Percentiles rank a stretch among this genome's conserved stretches.
Evolutionary conservation across 2,797 vertebrate genomes (phyloP).

Genomic region (Poeciliopsis paucimaculata): DNA sequence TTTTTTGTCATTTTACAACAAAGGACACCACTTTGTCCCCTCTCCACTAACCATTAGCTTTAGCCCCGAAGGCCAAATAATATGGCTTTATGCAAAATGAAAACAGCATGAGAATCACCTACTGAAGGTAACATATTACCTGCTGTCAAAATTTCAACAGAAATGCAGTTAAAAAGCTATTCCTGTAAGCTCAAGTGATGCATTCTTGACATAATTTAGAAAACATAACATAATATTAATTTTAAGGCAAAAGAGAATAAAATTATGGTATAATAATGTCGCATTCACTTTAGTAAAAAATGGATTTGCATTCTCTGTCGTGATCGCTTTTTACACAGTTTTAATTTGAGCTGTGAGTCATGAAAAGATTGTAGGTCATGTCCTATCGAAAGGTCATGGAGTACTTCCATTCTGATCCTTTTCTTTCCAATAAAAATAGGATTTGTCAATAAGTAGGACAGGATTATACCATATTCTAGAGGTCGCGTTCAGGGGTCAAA

Average conservation of each 20-base stretch:
- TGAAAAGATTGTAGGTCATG: neutral
- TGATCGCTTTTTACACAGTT: neutral
- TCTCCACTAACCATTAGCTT: neutral
- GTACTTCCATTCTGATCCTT: neutral
- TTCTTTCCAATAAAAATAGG: constrained; percentile 19
- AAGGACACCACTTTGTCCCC: neutral
- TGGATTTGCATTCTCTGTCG: neutral
- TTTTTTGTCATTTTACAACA: neutral
- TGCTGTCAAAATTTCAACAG: neutral
- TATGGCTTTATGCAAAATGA: neutral
- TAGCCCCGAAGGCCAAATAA: neutral
- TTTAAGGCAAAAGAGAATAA: neutral
- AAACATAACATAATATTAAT: neutral
- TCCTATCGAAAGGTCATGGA: neutral
- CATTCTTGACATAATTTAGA: neutral
- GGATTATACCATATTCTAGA: constrained; percentile 5
- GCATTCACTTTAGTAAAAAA: neutral
- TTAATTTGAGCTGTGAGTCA: neutral
- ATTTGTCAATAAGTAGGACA: constrained; percentile 10
- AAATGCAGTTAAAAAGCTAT: neutral
- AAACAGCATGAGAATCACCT: neutral
- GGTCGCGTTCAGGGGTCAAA: neutral
- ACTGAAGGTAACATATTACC: neutral
- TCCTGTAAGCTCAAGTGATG: neutral
- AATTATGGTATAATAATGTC: neutral